A percentile compares a stretch with the other conserved stretches of the same genome.
Evolutionary conservation across 1,140 invertebrate species (phyloP).

Genomic region (Protaetia brevitarsis): DNA sequence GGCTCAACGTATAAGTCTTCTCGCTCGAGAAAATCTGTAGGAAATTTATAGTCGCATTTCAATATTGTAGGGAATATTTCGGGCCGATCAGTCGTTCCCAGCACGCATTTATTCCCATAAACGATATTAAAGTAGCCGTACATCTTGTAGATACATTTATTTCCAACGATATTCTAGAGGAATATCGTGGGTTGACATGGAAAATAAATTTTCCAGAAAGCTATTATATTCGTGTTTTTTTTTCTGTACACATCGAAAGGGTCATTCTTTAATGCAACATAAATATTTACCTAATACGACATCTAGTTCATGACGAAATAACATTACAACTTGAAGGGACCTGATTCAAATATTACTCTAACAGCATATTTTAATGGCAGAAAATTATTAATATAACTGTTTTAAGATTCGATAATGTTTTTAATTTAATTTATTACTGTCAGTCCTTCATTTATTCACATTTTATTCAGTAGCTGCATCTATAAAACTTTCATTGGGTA

Average conservation of each 20-base stretch:
- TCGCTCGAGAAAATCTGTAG: neutral
- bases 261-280: neutral
- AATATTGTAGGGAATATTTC: neutral
- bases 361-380: too few species aligned
- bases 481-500: too few species aligned
- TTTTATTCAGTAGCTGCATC: too few species aligned
- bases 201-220: neutral
- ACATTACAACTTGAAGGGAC: too few species aligned
- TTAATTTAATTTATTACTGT: too few species aligned
- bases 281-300: neutral
- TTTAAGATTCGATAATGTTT: too few species aligned
- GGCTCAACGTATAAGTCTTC: neutral
- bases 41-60: constrained; percentile 5
- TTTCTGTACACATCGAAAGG: neutral
- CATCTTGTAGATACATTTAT: neutral
- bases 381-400: too few species aligned
- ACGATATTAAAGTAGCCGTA: constrained; percentile 13
- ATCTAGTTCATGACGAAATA: neutral
- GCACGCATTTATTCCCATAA: constrained; percentile 11
- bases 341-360: too few species aligned
- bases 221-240: neutral
- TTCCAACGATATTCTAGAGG: constrained; percentile 5
- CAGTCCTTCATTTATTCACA: too few species aligned
- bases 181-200: neutral
- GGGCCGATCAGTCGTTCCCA: neutral